Evolutionary conservation across 2,888 invertebrate genomes (phyloP).

Genomic region (Stenchaetothrips biformis): DNA sequence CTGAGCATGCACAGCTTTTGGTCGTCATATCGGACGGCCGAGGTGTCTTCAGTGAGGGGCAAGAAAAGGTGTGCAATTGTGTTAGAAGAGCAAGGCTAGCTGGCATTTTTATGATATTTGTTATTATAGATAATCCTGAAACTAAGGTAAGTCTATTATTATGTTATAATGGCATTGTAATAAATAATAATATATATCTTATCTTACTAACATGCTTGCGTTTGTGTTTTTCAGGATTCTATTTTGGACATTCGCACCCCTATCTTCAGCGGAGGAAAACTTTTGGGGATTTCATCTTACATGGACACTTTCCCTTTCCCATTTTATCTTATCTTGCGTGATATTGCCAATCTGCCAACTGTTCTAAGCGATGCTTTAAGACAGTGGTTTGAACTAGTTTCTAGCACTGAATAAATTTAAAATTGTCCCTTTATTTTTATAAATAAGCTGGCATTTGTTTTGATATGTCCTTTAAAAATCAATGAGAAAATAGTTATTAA

Average conservation of each 20-base stretch:
- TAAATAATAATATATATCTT: conserved; percentile 27
- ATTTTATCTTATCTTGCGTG: conserved; percentile 89
- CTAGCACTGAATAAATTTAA: neutral
- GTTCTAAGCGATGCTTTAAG: conserved; percentile 92
- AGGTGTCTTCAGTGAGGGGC: conserved; percentile 85
- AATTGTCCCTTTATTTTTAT: too few relatives aligned
- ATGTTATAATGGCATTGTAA: conserved; percentile 1
- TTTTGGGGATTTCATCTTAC: conserved; percentile 69
- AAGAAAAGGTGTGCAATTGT: conserved; percentile 67
- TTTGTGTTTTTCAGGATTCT: conserved; percentile 61
- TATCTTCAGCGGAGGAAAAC: conserved; percentile 57
- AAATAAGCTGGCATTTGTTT: too few relatives aligned
- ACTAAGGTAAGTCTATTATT: conserved; percentile 61
- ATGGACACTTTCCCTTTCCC: conserved; percentile 97
- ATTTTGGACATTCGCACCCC: conserved; percentile 84
- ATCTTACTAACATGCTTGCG: conserved; percentile 27
- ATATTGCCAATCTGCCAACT: conserved; percentile 79
- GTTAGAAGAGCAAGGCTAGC: conserved; percentile 74
- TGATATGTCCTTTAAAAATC: too few relatives aligned
- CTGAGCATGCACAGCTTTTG: conserved; percentile 71
- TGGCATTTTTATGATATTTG: conserved; percentile 88
- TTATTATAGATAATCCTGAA: conserved; percentile 90
- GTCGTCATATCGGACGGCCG: conserved; percentile 93
- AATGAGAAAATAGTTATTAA: too few relatives aligned
- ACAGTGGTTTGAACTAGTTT: conserved; percentile 98